Evolutionary conservation across 2,113 vertebrate species (phyloP), one percentile per base, ranked within the genome.

Genomic region (Megalops atlanticus): DNA sequence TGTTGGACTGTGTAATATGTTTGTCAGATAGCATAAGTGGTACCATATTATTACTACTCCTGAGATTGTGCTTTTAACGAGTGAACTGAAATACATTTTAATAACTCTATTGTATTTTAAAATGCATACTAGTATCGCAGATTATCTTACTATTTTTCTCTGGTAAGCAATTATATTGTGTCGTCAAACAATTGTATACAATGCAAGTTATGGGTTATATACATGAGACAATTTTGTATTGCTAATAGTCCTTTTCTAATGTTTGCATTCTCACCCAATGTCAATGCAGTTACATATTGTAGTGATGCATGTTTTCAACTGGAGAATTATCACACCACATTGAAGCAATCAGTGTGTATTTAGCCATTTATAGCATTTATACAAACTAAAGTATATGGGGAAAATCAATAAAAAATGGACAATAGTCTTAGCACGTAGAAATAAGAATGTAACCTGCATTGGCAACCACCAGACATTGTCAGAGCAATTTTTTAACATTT

Each of bases 201-300:
- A 84, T 82, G 80, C 84, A 87, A 39, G 45, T 85, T 87, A 83
- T 83, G 79, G 80, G 87, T 85, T 84, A 83, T 88, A 86, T 85
- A 81, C 52, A 36, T 31, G 73, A 40, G 73, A 24, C 38, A 64
- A 80, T 88, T 89, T 86, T 90, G 74, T 91, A 89, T 82, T 18
- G 84, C 76, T 75, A 21, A 71, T 79, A 38, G 80, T 54, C 40
- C 47, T 88, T 75, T 79, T 81, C 4, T 36, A 73, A 78, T 78
- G 81, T 52, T 84, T 74, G 76, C 82, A 74, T 86, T 77, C 39
- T 72, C 69, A 77, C 78, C 45, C 83, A 72, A 41, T 85, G 72
- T 80, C 82, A 77, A 74, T 31, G 45, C 82, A 80, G 81, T 73
- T 64, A 68, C 41, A 71, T 70, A 82, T 75, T 77, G 39, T 80